A percentile compares a stretch with the other conserved stretches of the same genome.
These are phyloP conservation scores for Paracanthobrama guichenoti DNA, from an alignment of 2,113 vertebrate genomes.

Conservation along the genomic window DNA sequence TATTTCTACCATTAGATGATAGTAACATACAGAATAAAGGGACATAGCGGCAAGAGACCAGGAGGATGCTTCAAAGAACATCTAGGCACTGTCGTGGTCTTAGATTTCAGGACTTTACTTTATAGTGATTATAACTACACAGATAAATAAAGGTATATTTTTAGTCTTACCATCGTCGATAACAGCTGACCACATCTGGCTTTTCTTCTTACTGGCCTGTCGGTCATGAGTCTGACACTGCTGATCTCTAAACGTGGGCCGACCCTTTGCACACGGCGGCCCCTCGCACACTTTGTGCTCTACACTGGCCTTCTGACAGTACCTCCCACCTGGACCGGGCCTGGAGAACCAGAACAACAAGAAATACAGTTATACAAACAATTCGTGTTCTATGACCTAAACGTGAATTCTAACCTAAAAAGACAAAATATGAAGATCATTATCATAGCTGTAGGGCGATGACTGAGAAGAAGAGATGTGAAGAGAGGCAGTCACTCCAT, in stretches of 20 bases:
- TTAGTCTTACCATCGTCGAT: conserved; percentile 81
- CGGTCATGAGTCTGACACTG: conserved; percentile 92
- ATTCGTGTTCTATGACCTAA: not conserved
- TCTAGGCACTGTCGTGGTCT: no score
- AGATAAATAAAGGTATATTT: not conserved
- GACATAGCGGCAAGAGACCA: no score
- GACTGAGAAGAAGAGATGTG: not conserved
- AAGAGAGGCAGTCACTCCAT: not conserved
- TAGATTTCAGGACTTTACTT: no score
- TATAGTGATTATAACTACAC: no score
- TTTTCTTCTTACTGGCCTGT: conserved; percentile 81
- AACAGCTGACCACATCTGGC: conserved; percentile 82
- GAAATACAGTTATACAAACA: not conserved
- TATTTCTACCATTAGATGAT: no score
- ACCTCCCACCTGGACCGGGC: conserved; percentile 86
- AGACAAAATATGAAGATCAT: not conserved
- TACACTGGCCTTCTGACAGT: conserved; percentile 86
- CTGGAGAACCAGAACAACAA: conserved; percentile 63
- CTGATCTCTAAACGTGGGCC: conserved; percentile 90
- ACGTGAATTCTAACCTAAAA: not conserved
- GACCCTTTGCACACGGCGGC: conserved; percentile 85
- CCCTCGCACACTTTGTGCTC: conserved; percentile 92
- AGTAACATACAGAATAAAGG: no score
- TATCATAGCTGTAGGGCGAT: not conserved
- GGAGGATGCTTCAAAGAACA: no score